Evolutionary conservation across 2,888 invertebrate species (phyloP).

Genomic region (Stramonita haemastoma): DNA sequence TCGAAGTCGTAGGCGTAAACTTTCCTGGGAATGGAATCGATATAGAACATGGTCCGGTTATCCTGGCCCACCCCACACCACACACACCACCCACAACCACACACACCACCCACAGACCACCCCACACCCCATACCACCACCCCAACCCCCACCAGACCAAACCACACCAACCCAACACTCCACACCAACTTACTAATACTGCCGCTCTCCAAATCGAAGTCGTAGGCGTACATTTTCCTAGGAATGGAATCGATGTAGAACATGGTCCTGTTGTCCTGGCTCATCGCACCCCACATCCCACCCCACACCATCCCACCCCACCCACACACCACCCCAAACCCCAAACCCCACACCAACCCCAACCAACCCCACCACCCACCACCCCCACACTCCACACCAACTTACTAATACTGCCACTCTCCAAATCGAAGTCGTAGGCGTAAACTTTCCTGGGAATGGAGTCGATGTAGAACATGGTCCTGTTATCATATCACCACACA

Average conservation of each 20-base stretch:
- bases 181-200: slow-evolving; percentile 70
- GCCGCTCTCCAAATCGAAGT: too few species aligned
- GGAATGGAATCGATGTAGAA: slow-evolving; percentile 88
- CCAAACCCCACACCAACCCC: not conserved
- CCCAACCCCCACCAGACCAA: too few species aligned
- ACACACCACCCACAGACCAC: not conserved
- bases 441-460: slow-evolving; percentile 83
- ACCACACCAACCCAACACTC: not conserved
- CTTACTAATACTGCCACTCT: too few species aligned
- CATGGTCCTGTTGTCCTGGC: not conserved
- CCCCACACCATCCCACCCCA: not conserved
- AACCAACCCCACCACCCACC: not conserved
- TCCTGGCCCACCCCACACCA: not conserved
- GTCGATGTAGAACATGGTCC: slow-evolving; percentile 84
- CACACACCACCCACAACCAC: not conserved
- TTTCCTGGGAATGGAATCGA: too few species aligned
- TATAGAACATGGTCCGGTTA: not conserved
- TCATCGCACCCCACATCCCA: not conserved
- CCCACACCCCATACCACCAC: too few species aligned
- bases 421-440: not conserved
- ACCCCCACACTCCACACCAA: not conserved
- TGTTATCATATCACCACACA: too few species aligned
- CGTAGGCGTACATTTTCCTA: slow-evolving; percentile 81
- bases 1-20: too few species aligned
- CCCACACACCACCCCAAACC: not conserved